Evolutionary conservation across 2,888 invertebrate genomes (phyloP).

Genomic region (Heliconius ismenius): DNA sequence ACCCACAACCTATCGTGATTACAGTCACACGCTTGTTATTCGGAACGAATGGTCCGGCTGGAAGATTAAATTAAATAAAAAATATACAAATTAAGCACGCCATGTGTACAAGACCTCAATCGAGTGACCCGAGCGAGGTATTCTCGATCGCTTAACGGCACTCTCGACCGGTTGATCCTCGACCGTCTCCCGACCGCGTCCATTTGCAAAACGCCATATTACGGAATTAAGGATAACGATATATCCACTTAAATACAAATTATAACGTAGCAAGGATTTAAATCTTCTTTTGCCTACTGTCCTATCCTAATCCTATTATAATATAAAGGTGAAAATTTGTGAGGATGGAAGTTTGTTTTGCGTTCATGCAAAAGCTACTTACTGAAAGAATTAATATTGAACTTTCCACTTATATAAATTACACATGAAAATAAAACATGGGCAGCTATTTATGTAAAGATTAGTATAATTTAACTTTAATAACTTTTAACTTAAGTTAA

Average conservation of each 20-base stretch:
- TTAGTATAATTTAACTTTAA: too few relatives aligned
- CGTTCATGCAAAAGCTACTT: too few relatives aligned
- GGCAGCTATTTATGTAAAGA: too few relatives aligned
- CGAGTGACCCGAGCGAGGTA: constrained; percentile 30
- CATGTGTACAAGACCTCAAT: constrained; percentile 27
- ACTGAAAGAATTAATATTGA: too few relatives aligned
- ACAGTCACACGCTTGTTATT: not conserved
- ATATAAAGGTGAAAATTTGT: too few relatives aligned
- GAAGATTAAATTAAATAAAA: not conserved
- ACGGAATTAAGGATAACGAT: not conserved
- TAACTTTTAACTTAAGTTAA: too few relatives aligned
- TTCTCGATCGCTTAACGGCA: constrained; percentile 38
- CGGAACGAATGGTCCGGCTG: not conserved
- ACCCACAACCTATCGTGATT: not conserved
- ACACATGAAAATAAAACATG: too few relatives aligned
- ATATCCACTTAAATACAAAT: not conserved
- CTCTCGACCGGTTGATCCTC: constrained; percentile 38
- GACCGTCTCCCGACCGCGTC: constrained; percentile 3
- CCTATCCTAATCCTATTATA: too few relatives aligned
- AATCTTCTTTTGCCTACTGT: too few relatives aligned
- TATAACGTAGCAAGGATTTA: too few relatives aligned
- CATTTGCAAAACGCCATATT: constrained; percentile 22
- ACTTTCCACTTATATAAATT: too few relatives aligned
- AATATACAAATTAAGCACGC: not conserved
- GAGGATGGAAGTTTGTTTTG: too few relatives aligned